These are phyloP conservation scores for Mellilla xanthometata DNA, from an alignment of 2,888 invertebrate genomes.

Conservation along the genomic window DNA sequence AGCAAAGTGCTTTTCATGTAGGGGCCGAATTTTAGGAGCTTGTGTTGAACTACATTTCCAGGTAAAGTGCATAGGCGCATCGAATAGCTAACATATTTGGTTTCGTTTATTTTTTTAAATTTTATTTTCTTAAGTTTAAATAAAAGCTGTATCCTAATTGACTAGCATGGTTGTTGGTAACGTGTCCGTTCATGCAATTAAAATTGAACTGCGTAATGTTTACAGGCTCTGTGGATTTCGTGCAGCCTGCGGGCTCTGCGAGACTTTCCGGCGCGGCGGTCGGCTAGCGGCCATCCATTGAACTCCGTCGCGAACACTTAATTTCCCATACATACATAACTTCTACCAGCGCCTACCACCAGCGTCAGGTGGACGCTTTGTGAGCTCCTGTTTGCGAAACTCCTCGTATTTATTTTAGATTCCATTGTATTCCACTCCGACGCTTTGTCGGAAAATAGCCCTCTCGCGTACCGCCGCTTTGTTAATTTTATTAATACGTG, in stretches of 20 bases:
- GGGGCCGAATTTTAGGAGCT: too few species aligned
- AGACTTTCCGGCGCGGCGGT: slow-evolving; percentile 37
- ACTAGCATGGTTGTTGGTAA: too few species aligned
- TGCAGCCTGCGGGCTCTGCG: slow-evolving; percentile 13
- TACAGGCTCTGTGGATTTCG: too few species aligned
- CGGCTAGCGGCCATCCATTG: slow-evolving; percentile 63
- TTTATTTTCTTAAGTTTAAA: too few species aligned
- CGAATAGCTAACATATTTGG: too few species aligned
- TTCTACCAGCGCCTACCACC: slow-evolving; percentile 19
- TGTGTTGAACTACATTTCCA: too few species aligned
- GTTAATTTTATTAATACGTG: slow-evolving; percentile 82
- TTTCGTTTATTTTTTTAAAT: too few species aligned
- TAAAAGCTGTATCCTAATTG: too few species aligned
- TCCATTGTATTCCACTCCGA: slow-evolving; percentile 72
- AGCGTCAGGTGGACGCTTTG: slow-evolving; percentile 74
- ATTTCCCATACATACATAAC: slow-evolving; percentile 49
- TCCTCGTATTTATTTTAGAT: slow-evolving; percentile 81
- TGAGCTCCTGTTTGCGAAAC: slow-evolving; percentile 75
- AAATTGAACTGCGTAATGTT: too few species aligned
- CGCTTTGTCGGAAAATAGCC: slow-evolving; percentile 78
- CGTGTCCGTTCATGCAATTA: too few species aligned
- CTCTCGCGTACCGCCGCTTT: slow-evolving; percentile 70
- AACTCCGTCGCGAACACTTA: slow-evolving; percentile 65
- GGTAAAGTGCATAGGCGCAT: too few species aligned
- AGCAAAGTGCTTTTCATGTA: too few species aligned